These are phyloP conservation scores for Muraenolepis orangiensis DNA, from an alignment of 2,797 vertebrate species.

Conservation along the genomic window DNA sequence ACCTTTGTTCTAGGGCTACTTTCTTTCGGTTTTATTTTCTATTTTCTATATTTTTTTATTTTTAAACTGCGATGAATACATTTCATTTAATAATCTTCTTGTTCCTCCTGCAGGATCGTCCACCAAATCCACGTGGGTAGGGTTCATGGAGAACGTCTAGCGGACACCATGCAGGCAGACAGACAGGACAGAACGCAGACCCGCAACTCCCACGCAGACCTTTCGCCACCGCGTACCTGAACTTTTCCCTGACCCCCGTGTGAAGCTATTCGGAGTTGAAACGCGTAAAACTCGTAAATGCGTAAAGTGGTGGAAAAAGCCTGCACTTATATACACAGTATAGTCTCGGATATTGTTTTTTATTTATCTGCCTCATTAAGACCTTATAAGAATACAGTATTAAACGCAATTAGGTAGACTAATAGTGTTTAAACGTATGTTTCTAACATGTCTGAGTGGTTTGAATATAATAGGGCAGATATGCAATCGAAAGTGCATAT, in stretches of 20 bases:
- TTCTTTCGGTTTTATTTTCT: too few species aligned
- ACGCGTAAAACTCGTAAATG: too few species aligned
- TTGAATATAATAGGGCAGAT: neutral
- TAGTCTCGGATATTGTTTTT: neutral
- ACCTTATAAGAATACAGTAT: neutral
- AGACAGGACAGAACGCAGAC: slow-evolving; percentile 32
- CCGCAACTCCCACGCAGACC: slow-evolving; percentile 30
- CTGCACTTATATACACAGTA: neutral
- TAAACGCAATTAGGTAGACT: too few species aligned
- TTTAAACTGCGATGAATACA: too few species aligned
- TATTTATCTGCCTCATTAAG: neutral
- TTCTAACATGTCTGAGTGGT: neutral
- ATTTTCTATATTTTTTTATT: too few species aligned
- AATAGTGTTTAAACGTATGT: neutral
- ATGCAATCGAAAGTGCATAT: neutral
- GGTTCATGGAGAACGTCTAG: neutral
- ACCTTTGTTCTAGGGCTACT: too few species aligned
- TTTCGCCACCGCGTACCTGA: slow-evolving; percentile 64
- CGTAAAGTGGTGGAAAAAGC: neutral
- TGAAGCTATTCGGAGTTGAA: slow-evolving; percentile 38
- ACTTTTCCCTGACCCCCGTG: slow-evolving; percentile 59
- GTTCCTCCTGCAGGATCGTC: slow-evolving; percentile 5
- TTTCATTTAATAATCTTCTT: neutral
- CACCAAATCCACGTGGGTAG: slow-evolving; percentile 1
- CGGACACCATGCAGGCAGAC: slow-evolving; percentile 21